Base-by-base conservation (phyloP, 2,797 vertebrate genomes). In the Melopsittacus undulatus region DNA sequence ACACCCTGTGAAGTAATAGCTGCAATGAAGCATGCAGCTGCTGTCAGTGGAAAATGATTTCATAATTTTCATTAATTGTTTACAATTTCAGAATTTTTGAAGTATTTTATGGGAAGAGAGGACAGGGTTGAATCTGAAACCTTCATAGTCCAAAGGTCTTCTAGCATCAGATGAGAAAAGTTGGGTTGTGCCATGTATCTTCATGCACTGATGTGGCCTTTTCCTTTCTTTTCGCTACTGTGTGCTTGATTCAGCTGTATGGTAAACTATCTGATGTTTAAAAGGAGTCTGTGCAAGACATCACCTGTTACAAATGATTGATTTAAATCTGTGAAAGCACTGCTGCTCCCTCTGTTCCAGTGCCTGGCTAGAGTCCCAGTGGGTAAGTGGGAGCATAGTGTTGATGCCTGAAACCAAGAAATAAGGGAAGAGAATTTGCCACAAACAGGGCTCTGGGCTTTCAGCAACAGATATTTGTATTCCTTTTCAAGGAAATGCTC, bases 131-230 rank as follows among this genome's bases (percentile, higher is more conserved):
- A 83, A 74, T 42, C 13, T 34, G 15, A 59, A 91, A 63, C 10
- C 6, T 4, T 62, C 4, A 3, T 11, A 73, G 18, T 46, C 27
- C 13, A 32, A 76, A 79, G 3, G 38, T 5, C 11, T 76, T 69
- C 70, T 67, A 11, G 11, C 7, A 45, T 36, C 34, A 63, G 22
- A n/a, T 49, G 11, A 40, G n/a, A 78, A 80, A 87, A 57, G 15
- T 38, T 51, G 81, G 3, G 8, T 34, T 23, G 7, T 80, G 13
- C 22, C 29, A 45, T 3, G 3, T 54, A 49, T 36, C 5, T 45
- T 48, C 23, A 40, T 5, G 4, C 14, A 49, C 0, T 45, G 10
- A 38, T 19, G 10, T 2, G 15, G 27, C 8, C 27, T 68, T 61
- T 66, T 80, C 16, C 46, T 56, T 42, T 52, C 34, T 51, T 81